These are phyloP conservation scores for Scaptomyza montana DNA, from an alignment of 1,140 invertebrate genomes.

Conservation along the genomic window DNA sequence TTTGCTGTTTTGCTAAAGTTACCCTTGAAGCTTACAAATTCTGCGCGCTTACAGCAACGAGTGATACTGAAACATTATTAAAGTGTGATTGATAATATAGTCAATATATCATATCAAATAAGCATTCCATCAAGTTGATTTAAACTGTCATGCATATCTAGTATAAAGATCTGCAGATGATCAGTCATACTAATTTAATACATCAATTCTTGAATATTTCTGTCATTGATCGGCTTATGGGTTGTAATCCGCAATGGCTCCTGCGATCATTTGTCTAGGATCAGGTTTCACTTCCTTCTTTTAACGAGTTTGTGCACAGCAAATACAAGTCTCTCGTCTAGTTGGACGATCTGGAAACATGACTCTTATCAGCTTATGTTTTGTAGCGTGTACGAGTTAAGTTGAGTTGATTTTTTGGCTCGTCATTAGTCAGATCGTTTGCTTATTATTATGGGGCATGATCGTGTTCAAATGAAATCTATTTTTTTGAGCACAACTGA, in stretches of 20 bases:
- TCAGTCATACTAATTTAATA: too few relatives aligned
- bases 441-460: slow-evolving; percentile 71
- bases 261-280: slow-evolving; percentile 3
- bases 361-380: slow-evolving; percentile 77
- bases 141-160: neutral
- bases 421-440: slow-evolving; percentile 71
- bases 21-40: neutral
- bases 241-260: slow-evolving; percentile 10
- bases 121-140: neutral
- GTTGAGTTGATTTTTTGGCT: slow-evolving; percentile 51
- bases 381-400: slow-evolving; percentile 41
- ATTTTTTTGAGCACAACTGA: slow-evolving; percentile 54
- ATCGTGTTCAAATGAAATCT: slow-evolving; percentile 80
- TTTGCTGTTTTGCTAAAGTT: neutral
- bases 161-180: too few relatives aligned
- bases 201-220: slow-evolving; percentile 3
- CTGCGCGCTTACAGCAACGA: too few relatives aligned
- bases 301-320: slow-evolving; percentile 1
- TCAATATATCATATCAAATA: too few relatives aligned
- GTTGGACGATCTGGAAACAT: slow-evolving; percentile 29
- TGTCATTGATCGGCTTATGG: slow-evolving; percentile 5
- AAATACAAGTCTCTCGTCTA: slow-evolving; percentile 13
- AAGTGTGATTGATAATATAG: too few relatives aligned
- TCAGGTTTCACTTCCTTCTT: slow-evolving; percentile 18
- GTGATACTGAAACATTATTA: too few relatives aligned